Base-by-base conservation (phyloP, 2,888 invertebrate species). In the Acrocyrtus sp. region DNA sequence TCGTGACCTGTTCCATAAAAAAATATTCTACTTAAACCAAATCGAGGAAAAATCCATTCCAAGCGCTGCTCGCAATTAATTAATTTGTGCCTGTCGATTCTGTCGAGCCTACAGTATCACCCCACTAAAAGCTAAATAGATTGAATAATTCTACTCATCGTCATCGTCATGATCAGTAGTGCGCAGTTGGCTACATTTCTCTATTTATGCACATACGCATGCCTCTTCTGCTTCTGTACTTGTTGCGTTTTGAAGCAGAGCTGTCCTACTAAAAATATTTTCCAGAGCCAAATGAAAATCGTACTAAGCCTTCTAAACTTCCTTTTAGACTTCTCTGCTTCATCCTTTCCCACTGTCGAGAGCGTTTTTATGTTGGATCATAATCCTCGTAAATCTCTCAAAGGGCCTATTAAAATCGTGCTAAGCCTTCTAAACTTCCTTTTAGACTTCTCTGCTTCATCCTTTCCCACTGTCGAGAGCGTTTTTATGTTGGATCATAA, bases 1-100 rank as follows among this genome's bases (percentile, higher is more conserved):
- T 21, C 68, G 22, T 68, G 68, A 45, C 68, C 68, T 68, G 51
- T 3, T 34, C 12, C 12, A 8, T 8, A 34, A 34, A 34, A 5
- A 34, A 12, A 34, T 8, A 34, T 8, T 34, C 12, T 34, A 34
- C 34, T 34, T 12, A 34, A 34, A 34, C 5, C 12, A 34, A 34
- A 34, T 34, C 34, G 12, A 12, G 12, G 34, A 34, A 12, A 5
- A 34, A 12, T 34, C 5, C 5, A 34, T 8, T 5, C 34, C 5
- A 12, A 34, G 34, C 12, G 34, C 6, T 34, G 34, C 5, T 34
- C 5, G 34, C 34, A 12, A 34, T 8, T 34, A 34, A 12, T 34
- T 12, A 12, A 34, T 34, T 34, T 34, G 34, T 12, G 6, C 34
- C 5, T 34, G 34, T 34, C 6, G 34, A 34, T 8, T 34, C n/a